Percentiles rank a stretch among this genome's conserved stretches.
phyloP scores from a whole-genome alignment of 2,113 vertebrate species.

The Arenaria interpres region DNA sequence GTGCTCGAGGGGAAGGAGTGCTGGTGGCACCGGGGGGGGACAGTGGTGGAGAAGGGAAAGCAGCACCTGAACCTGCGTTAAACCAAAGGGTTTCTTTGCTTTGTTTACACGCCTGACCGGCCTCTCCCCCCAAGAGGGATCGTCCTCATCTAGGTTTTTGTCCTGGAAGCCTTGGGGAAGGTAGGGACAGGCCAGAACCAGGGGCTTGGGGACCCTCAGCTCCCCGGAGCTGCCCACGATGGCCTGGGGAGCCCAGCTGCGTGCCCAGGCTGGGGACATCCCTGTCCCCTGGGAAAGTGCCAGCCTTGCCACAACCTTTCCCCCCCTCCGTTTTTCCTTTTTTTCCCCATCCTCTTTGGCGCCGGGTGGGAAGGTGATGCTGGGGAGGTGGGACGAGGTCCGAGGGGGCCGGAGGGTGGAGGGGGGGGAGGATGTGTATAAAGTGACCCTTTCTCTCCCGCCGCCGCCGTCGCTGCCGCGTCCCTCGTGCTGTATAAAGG shows the following conservation, averaged over 20 bases:
- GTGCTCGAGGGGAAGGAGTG: not conserved
- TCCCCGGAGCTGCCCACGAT: not conserved
- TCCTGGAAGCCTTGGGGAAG: conserved; percentile 13
- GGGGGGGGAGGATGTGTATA: conserved; percentile 29
- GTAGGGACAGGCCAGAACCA: not conserved
- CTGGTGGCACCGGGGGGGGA: not conserved
- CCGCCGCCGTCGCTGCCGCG: not conserved
- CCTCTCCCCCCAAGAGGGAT: not conserved
- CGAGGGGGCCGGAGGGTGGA: not conserved
- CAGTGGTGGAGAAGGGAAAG: not conserved
- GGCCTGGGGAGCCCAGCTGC: not conserved
- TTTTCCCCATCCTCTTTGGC: not conserved
- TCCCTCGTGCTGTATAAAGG: conserved; percentile 84
- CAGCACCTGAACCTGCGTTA: conserved; percentile 9
- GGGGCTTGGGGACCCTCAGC: not conserved
- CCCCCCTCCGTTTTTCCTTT: no score
- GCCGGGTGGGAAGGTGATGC: conserved; percentile 20
- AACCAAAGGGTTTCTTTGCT: conserved; percentile 69
- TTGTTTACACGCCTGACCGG: conserved; percentile 60
- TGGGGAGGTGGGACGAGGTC: not conserved
- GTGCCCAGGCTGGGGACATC: not conserved
- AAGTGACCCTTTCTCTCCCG: not conserved
- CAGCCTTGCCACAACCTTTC: not conserved
- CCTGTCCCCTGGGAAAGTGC: not conserved
- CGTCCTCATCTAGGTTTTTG: conserved; percentile 16